These are phyloP conservation scores for Gambelia wislizenii DNA, from an alignment of 2,797 vertebrate genomes.

Conservation along the genomic window DNA sequence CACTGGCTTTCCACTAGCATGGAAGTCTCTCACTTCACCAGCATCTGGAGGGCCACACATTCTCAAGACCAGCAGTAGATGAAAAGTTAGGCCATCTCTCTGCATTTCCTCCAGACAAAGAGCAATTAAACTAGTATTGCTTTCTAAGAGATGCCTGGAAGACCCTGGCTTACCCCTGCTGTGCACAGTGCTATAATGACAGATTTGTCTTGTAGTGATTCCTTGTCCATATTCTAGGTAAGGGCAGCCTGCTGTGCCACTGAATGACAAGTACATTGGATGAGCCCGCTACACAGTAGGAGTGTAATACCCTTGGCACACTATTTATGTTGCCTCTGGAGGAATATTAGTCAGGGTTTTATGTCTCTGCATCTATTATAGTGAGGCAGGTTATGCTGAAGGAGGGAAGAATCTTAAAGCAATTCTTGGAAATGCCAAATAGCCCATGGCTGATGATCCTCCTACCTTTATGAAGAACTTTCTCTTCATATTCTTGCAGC, in stretches of 20 bases:
- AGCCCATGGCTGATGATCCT: background rate
- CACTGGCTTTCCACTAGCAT: background rate
- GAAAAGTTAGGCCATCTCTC: background rate
- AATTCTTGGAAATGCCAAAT: background rate
- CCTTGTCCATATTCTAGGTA: background rate
- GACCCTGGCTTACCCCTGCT: background rate
- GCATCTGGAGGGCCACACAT: background rate
- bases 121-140: conserved; percentile 9
- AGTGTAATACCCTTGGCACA: conserved; percentile 22
- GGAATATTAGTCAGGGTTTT: background rate
- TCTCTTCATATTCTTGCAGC: conserved; percentile 78
- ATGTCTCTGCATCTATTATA: background rate
- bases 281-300: background rate
- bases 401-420: background rate
- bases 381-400: background rate
- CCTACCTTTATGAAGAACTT: conserved; percentile 90
- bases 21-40: background rate
- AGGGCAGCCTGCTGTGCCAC: background rate
- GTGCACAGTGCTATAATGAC: background rate
- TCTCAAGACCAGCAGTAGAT: background rate
- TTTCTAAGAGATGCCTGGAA: background rate
- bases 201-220: conserved; percentile 27
- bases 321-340: conserved; percentile 16
- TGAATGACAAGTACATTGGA: conserved; percentile 9
- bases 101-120: background rate